Evolutionary conservation across 2,888 invertebrate genomes (phyloP), one percentile per base, ranked within the genome.

Genomic region (Sinohyriopsis cumingii): DNA sequence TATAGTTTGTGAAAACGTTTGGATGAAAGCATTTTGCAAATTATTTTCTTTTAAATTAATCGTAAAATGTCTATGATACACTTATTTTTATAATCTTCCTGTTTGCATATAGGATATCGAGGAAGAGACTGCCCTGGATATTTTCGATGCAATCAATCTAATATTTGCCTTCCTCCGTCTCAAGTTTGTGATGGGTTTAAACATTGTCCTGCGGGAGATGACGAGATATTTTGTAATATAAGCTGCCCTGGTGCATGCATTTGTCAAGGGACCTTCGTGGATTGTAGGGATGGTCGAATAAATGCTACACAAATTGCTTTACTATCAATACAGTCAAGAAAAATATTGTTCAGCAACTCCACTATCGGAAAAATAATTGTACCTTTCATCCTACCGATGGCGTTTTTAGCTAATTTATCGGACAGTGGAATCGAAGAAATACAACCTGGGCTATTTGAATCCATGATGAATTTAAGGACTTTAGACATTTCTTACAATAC

Each of bases 181-280:
- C n/a, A n/a, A n/a, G n/a, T n/a, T n/a, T n/a, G n/a, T n/a, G n/a
- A n/a, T n/a, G n/a, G n/a, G n/a, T n/a, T 65, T 5, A 63, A 55
- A 15, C 73, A 79, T 3, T 81, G 81, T 70, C 69, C 69, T 1
- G 24, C 57, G 5, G 64, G 69, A 0, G 81, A 81, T 25, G 81
- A 81, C 65, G 81, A 81, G 68, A 45, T 59, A 12, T 24, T 71
- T 24, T 81, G 81, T 62, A 25, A 68, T 24, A 15, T 60, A 6
- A 54, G 45, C 0, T 81, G 78, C 59, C 73, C 75, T 15, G 12
- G 5, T 20, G 64, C 63, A 18, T 77, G 77, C 60, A 15, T 22
- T 3, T 81, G 78, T 63, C 24, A 63, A 5, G 77, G 74, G 5
- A 63, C 68, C 12, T 63, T 66, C 5, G 64, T 67, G 9, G 55